phyloP scores from a whole-genome alignment of 2,797 vertebrate genomes.

The Diplodus sargus region DNA sequence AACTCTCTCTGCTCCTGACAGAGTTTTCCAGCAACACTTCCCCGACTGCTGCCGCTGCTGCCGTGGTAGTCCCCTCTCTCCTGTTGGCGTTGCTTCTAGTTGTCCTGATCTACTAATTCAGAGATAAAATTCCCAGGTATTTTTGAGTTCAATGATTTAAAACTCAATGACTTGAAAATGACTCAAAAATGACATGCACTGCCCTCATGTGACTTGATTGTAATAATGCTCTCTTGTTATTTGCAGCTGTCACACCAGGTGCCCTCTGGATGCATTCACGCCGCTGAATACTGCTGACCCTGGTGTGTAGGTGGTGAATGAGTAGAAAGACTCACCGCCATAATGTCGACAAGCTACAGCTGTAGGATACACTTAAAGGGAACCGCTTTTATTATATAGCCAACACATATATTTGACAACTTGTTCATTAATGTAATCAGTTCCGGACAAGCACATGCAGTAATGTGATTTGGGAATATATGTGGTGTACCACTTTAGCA shows the following conservation, averaged over 20 bases:
- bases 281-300: accelerated
- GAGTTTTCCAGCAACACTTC: accelerated
- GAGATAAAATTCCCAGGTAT: not conserved
- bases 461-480: not conserved
- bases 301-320: accelerated
- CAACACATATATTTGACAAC: too few species aligned
- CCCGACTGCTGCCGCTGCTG: not conserved
- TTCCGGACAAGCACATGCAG: not conserved
- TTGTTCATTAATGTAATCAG: not conserved
- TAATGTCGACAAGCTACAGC: not conserved
- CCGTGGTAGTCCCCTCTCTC: accelerated
- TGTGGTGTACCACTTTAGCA: too few species aligned
- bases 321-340: not conserved
- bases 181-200: not conserved
- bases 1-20: not conserved
- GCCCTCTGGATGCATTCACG: not conserved
- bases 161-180: not conserved
- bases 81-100: accelerated
- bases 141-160: not conserved
- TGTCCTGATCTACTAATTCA: accelerated
- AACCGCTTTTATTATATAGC: not conserved
- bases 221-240: slow-evolving; percentile 7
- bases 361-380: not conserved
- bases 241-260: accelerated
- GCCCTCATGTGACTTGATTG: not conserved